These are phyloP conservation scores for Catocala sponsa DNA, from an alignment of 2,888 invertebrate species.

Conservation along the genomic window DNA sequence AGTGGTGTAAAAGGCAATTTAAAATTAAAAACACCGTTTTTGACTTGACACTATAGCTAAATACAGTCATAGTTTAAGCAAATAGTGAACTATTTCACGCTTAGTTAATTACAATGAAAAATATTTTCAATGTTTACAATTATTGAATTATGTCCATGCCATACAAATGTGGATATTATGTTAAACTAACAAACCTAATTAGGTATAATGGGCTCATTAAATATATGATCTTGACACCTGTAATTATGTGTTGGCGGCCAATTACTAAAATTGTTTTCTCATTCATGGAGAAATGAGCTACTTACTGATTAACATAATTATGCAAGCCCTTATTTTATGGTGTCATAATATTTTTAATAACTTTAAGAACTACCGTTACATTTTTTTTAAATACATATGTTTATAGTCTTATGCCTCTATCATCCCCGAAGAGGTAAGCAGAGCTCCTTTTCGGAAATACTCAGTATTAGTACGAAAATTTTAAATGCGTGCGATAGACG, in stretches of 20 bases:
- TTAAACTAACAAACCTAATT: conserved; percentile 42
- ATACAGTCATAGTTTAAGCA: too few species aligned
- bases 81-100: conserved; percentile 7
- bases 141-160: conserved; percentile 35
- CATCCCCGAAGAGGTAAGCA: too few species aligned
- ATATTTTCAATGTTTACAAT: conserved; percentile 27
- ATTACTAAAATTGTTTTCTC: conserved; percentile 25
- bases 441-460: too few species aligned
- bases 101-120: conserved; percentile 26
- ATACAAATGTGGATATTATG: conserved; percentile 41
- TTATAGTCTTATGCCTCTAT: too few species aligned
- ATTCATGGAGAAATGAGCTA: conserved; percentile 14
- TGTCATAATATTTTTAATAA: neutral
- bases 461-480: too few species aligned
- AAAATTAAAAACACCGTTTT: too few species aligned
- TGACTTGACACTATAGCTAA: too few species aligned
- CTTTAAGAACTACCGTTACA: too few species aligned
- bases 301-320: neutral
- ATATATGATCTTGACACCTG: conserved; percentile 38
- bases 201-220: conserved; percentile 40
- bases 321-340: neutral
- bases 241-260: conserved; percentile 32
- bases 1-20: too few species aligned
- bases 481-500: too few species aligned
- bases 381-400: too few species aligned